phyloP scores from a whole-genome alignment of 2,113 vertebrate genomes.

The Eurypyga helias region DNA sequence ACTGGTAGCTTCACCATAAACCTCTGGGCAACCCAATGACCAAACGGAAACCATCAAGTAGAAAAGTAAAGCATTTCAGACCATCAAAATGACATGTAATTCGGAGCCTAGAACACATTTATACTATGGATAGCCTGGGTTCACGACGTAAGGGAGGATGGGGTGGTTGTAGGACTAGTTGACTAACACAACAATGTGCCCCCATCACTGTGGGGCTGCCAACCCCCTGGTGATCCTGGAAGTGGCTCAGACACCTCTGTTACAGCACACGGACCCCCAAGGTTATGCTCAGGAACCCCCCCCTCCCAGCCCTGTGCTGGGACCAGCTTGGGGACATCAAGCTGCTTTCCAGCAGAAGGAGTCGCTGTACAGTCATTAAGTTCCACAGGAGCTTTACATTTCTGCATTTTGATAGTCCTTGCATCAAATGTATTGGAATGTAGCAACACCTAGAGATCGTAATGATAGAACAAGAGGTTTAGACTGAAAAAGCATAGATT shows the following conservation, averaged over 20 bases:
- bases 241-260: background rate
- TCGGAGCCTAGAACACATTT: background rate
- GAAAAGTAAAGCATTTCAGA: background rate
- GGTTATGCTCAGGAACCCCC: background rate
- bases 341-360: background rate
- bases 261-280: background rate
- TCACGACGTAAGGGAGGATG: fast-evolving
- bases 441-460: background rate
- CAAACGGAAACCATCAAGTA: background rate
- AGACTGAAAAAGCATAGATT: no score
- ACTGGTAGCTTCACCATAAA: background rate
- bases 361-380: background rate
- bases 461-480: no score
- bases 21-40: background rate
- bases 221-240: background rate
- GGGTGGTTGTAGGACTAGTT: background rate
- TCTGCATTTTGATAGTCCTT: background rate
- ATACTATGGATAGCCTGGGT: background rate
- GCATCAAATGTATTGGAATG: background rate
- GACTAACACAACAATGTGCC: background rate
- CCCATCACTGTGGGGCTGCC: background rate
- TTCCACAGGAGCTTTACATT: background rate
- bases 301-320: background rate
- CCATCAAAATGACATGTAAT: background rate
- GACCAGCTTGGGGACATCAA: background rate